Evolutionary conservation across 2,888 invertebrate species (phyloP).

Genomic region (Andrena flavipes): DNA sequence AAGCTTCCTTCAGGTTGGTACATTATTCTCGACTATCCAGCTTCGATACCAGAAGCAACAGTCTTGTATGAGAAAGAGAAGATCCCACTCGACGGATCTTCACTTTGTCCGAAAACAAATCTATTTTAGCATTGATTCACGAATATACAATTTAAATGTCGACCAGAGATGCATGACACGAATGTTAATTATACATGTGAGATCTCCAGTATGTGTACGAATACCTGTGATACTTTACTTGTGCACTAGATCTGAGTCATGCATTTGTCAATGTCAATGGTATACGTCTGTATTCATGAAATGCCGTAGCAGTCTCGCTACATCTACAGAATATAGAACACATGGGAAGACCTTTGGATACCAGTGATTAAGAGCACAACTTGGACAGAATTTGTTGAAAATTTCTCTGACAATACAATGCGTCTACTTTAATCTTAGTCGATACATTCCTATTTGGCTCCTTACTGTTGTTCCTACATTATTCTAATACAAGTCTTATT

Average conservation of each 20-base stretch:
- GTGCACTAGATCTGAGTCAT: neutral
- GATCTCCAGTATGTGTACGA: neutral
- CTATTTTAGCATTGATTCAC: neutral
- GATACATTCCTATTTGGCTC: too few relatives aligned
- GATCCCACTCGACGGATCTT: too few relatives aligned
- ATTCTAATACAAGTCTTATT: too few relatives aligned
- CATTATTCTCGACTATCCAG: neutral
- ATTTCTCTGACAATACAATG: too few relatives aligned
- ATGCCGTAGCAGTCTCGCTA: slow-evolving; percentile 18
- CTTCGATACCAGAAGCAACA: too few relatives aligned
- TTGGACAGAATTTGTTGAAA: slow-evolving; percentile 2
- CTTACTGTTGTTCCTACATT: too few relatives aligned
- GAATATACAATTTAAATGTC: slow-evolving; percentile 1
- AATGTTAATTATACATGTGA: slow-evolving; percentile 24
- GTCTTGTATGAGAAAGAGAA: too few relatives aligned
- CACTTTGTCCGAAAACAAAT: neutral
- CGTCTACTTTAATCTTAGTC: too few relatives aligned
- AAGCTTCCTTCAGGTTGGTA: slow-evolving; percentile 89
- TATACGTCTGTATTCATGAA: slow-evolving; percentile 34
- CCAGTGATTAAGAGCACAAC: neutral
- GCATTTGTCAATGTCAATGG: slow-evolving; percentile 3
- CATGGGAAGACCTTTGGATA: neutral
- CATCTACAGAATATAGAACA: slow-evolving; percentile 4
- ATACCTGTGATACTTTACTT: neutral
- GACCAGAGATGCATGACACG: neutral